These are phyloP conservation scores for Condylostylus longicornis DNA, from an alignment of 1,140 invertebrate genomes.

Conservation along the genomic window DNA sequence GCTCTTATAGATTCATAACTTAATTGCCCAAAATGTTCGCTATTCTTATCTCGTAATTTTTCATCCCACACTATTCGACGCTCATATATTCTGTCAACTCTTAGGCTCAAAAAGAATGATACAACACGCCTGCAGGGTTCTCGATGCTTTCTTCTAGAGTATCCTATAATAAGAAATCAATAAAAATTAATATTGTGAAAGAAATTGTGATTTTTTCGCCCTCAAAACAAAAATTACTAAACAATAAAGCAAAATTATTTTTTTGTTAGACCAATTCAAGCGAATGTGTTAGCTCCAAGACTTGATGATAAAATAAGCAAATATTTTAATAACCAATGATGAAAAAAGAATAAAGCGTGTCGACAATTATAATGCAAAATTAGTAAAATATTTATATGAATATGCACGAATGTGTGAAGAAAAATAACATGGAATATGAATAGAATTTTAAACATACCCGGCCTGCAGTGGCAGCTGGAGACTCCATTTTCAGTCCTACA, in stretches of 20 bases:
- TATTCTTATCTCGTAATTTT: slow-evolving; percentile 55
- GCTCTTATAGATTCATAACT: slow-evolving; percentile 71
- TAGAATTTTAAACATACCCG: slow-evolving; percentile 33
- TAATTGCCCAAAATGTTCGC: slow-evolving; percentile 64
- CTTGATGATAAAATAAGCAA: too few species aligned
- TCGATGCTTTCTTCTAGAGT: slow-evolving; percentile 57
- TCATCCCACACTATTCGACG: slow-evolving; percentile 57
- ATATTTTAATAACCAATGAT: too few species aligned
- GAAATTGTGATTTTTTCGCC: too few species aligned
- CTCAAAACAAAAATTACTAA: too few species aligned
- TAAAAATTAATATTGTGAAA: too few species aligned
- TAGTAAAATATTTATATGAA: neutral
- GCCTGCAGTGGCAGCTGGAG: slow-evolving; percentile 79
- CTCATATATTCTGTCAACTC: slow-evolving; percentile 71
- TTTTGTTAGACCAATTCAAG: too few species aligned
- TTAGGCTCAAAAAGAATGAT: slow-evolving; percentile 60
- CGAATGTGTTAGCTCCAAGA: too few species aligned
- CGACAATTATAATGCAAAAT: too few species aligned
- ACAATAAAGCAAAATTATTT: neutral
- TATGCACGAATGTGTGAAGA: neutral
- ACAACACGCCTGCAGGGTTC: slow-evolving; percentile 68
- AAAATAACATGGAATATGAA: neutral
- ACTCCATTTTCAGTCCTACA: slow-evolving; percentile 79
- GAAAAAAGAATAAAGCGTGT: too few species aligned
- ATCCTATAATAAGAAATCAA: slow-evolving; percentile 49